Evolutionary conservation across 2,113 vertebrate genomes (phyloP).

Genomic region (Varanus salvator): DNA sequence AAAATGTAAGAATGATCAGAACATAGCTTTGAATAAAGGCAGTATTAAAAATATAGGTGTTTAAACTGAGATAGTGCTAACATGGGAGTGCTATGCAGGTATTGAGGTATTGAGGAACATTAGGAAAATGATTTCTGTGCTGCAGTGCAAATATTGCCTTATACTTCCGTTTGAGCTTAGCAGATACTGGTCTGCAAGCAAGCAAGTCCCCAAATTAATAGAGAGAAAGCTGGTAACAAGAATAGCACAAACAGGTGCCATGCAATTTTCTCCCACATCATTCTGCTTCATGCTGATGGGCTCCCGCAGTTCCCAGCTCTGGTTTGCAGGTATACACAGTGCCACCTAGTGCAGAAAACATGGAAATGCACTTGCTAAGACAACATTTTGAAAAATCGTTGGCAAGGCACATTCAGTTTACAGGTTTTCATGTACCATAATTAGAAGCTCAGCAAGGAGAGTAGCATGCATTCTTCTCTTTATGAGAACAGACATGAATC

Average conservation of each 20-base stretch:
- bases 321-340: constrained; percentile 66
- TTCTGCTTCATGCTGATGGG: constrained; percentile 52
- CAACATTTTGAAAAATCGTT: not conserved
- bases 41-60: not conserved
- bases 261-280: constrained; percentile 54
- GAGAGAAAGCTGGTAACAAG: constrained; percentile 42
- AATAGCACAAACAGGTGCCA: constrained; percentile 47
- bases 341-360: constrained; percentile 69
- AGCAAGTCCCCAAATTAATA: constrained; percentile 33
- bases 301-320: constrained; percentile 23
- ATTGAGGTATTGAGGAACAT: not conserved
- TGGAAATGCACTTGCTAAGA: not conserved
- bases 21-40: not conserved
- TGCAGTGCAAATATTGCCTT: not conserved
- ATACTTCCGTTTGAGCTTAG: not conserved
- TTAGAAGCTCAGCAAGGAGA: not conserved
- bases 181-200: constrained; percentile 25
- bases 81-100: not conserved
- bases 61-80: not conserved
- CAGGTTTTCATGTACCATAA: not conserved
- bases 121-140: constrained; percentile 24
- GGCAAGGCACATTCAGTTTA: not conserved
- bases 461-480: not conserved
- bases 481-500: not conserved
- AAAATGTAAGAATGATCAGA: not conserved